A percentile compares a stretch with the other conserved stretches of the same genome.
These are phyloP conservation scores for Chelmon rostratus DNA, from an alignment of 2,797 vertebrate genomes.

Conservation along the genomic window DNA sequence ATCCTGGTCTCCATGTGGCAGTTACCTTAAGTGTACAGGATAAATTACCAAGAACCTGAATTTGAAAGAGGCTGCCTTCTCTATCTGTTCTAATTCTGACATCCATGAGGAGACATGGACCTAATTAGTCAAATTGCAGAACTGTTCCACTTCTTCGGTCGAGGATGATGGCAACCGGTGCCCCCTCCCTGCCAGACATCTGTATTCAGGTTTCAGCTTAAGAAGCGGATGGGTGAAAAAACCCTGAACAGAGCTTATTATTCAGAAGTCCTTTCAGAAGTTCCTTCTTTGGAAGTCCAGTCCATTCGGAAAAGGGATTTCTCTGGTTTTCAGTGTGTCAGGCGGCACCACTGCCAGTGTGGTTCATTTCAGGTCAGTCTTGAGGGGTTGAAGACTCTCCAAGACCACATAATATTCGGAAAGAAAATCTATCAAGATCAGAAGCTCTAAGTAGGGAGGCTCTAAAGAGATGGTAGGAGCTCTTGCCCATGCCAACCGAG, in stretches of 20 bases:
- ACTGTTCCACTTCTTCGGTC: slow-evolving; percentile 37
- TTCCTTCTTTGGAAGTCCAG: slow-evolving; percentile 51
- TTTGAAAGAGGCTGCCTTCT: slow-evolving; percentile 32
- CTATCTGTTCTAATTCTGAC: slow-evolving; percentile 31
- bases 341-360: slow-evolving; percentile 29
- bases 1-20: slow-evolving; percentile 1
- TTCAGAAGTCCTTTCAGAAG: slow-evolving; percentile 43
- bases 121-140: slow-evolving; percentile 46
- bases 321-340: slow-evolving; percentile 47
- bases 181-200: slow-evolving; percentile 20
- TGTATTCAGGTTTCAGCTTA: slow-evolving; percentile 50
- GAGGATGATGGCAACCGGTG: slow-evolving; percentile 18
- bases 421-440: slow-evolving; percentile 48
- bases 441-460: slow-evolving; percentile 39
- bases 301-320: slow-evolving; percentile 55
- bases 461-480: slow-evolving; percentile 29
- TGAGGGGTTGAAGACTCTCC: slow-evolving; percentile 32
- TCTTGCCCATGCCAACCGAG: slow-evolving; percentile 20
- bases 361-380: slow-evolving; percentile 66
- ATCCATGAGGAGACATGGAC: slow-evolving; percentile 15
- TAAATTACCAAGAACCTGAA: slow-evolving; percentile 36
- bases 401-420: slow-evolving; percentile 41
- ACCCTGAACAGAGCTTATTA: slow-evolving; percentile 49
- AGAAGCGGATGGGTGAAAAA: slow-evolving; percentile 22
- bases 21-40: neutral